A percentile compares a stretch with the other conserved stretches of the same genome.
Conservation (phyloP, 1,140 invertebrate genomes). For the Drosophila bocki region DNA sequence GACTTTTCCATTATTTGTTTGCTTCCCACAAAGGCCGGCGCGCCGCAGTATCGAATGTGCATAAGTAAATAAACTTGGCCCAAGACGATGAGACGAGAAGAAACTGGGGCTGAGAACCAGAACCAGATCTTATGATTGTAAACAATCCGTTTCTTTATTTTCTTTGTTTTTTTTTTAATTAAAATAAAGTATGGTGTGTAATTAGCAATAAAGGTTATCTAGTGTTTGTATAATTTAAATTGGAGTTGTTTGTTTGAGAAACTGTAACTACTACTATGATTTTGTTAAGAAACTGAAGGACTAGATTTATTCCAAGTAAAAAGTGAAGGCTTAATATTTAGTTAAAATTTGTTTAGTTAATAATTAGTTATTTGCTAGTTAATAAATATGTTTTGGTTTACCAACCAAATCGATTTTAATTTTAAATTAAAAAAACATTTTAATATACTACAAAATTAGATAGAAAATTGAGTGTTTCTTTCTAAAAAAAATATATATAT, state of each 20-base stretch:
- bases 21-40: constrained; percentile 15
- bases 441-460: no score
- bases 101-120: neutral
- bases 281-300: no score
- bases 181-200: neutral
- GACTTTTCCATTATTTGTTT: constrained; percentile 28
- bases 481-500: no score
- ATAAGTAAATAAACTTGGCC: constrained; percentile 44
- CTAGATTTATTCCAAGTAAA: no score
- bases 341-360: no score
- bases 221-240: constrained; percentile 2
- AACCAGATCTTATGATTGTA: neutral
- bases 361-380: no score
- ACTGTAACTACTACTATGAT: neutral
- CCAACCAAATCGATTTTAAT: no score
- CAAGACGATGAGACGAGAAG: neutral
- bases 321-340: no score
- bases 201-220: neutral
- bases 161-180: neutral
- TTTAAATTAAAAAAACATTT: no score
- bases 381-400: no score
- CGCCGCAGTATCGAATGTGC: constrained; percentile 32
- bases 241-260: neutral
- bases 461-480: no score
- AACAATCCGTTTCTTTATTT: neutral